Evolutionary conservation across 1,140 invertebrate species (phyloP), one percentile per base, ranked within the genome.

Genomic region (Dreissena rostriformis): DNA sequence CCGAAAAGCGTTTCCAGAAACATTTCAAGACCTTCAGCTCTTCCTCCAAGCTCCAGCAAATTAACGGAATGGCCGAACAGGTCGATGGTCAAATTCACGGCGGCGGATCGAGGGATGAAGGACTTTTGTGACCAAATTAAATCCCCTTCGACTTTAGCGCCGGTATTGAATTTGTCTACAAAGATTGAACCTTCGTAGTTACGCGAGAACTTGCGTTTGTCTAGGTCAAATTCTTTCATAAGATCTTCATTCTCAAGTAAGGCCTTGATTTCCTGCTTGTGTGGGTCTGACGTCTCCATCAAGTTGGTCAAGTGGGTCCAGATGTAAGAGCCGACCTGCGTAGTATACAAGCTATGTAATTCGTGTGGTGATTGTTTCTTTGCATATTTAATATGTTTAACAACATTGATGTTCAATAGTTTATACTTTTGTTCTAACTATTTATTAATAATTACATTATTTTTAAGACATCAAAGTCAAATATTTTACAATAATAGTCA

Each of bases 241-340:
- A 98, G 93, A 24, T 96, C 95, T 80, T 95, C 92, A 82, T 97
- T 96, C 0, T 96, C 96, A 0, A 99, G 93, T 6, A 99, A 94
- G 71, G 96, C 96, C 91, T 97, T 96, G 39, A 98, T 96, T 89
- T 97, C 96, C 17, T 97, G 95, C 87, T 96, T 95, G 15, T 96
- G 96, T 0, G 97, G 97, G 10, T 97, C 95, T 0, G 97, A 96
- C 0, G 97, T 97, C 84, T 97, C 96, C 75, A 96, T 95, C n/a
- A 98, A 91, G 92, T 98, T 98, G 75, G 95, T 96, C 55, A 99
- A 93, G 92, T 99, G 97, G 63, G 97, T 98, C 97, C 97, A 98
- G 8, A 99, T 96, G 91, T 98, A 99, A 8, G 98, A 98, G 7
- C 97, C 97, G 66, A 98, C 98, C 80, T 82, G 49, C 66, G 24